Evolutionary conservation across 2,888 invertebrate genomes (phyloP), one percentile per base, ranked within the genome.

Genomic region (Periphyllus acericola): DNA sequence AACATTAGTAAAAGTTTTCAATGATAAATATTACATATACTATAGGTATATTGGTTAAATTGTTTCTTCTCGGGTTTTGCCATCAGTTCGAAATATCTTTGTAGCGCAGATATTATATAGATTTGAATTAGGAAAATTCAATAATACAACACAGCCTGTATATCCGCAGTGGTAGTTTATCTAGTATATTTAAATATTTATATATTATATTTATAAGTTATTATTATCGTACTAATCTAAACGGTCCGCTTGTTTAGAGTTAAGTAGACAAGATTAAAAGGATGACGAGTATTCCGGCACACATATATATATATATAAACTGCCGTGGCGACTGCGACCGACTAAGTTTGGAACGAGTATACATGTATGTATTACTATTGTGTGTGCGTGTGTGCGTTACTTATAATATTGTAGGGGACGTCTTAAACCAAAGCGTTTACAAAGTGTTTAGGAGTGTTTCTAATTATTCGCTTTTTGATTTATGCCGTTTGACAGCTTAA

Each of bases 361-460:
- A 55, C 21, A 36, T 83, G 25, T 9, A 71, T n/a, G n/a, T n/a
- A n/a, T n/a, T n/a, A n/a, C n/a, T n/a, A n/a, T n/a, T n/a, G 46
- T 46, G 46, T 29, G n/a, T 25, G 34, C 3, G 40, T 60, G 5
- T 60, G 17, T 11, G 3, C 21, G 14, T 14, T 46, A 46, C 46
- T 11, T 55, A 55, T 55, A 55, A 55, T 55, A 55, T 55, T 55
- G 55, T 60, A 60, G n/a, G n/a, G 55, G 74, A 29, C 14, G 17
- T 40, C 34, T 29, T 25, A 86, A 74, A 80, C 60, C 34, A 86
- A 86, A 86, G 80, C 78, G 86, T 86, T 86, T 86, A 86, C 80
- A 80, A 72, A 80, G 72, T 72, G 71, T 71, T 86, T 72, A 29
- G 25, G 52, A 79, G 78, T 86, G 79, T 74, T 80, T 86, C 60